These are phyloP conservation scores for Cerastoderma edule DNA, from an alignment of 2,888 invertebrate species.

Conservation along the genomic window DNA sequence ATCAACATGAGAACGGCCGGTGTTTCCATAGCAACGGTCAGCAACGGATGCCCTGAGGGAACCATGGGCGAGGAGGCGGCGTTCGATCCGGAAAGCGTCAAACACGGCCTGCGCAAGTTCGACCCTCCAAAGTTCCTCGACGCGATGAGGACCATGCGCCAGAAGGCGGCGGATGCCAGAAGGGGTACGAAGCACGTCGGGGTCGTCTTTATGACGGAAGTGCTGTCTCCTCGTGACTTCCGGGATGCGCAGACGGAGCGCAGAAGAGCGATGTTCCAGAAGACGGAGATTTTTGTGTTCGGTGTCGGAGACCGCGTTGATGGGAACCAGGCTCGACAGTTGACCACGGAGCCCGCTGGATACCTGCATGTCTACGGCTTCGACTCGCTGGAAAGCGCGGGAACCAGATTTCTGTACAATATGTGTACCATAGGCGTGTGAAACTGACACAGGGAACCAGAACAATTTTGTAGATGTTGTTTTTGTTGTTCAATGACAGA, in stretches of 20 bases:
- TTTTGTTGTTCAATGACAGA: too few species aligned
- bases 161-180: constrained; percentile 47
- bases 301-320: constrained; percentile 58
- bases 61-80: constrained; percentile 31
- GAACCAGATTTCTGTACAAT: constrained; percentile 30
- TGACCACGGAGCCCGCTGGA: constrained; percentile 44
- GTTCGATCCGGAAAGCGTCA: constrained; percentile 30
- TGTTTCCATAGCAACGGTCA: constrained; percentile 37
- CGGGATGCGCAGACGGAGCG: constrained; percentile 50
- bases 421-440: constrained; percentile 45
- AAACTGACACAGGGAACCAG: too few species aligned
- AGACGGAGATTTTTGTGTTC: constrained; percentile 62
- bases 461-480: too few species aligned
- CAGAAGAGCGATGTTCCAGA: constrained; percentile 50
- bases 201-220: constrained; percentile 50
- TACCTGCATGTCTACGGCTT: constrained; percentile 41
- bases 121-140: constrained; percentile 35
- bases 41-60: constrained; percentile 46
- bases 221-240: constrained; percentile 38
- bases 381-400: constrained; percentile 37
- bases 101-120: constrained; percentile 31
- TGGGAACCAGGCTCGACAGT: constrained; percentile 28
- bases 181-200: constrained; percentile 46
- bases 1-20: constrained; percentile 46
- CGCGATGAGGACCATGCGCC: constrained; percentile 53